Evolutionary conservation across 2,888 invertebrate genomes (phyloP).

Genomic region (Thecocarcelia acutangulata): DNA sequence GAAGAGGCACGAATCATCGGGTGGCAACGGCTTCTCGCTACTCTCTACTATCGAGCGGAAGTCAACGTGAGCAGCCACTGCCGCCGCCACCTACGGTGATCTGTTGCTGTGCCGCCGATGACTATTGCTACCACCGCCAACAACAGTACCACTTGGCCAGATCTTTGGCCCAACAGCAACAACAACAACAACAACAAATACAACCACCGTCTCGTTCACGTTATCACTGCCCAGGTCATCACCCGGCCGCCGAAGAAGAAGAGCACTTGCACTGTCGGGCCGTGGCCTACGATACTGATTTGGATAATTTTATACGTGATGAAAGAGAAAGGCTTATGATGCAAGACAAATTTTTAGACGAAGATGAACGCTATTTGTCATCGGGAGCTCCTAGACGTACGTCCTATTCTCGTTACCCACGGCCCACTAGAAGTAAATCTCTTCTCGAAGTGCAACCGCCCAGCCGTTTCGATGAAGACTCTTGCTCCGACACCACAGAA

Average conservation of each 20-base stretch:
- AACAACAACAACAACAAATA: conserved; percentile 49
- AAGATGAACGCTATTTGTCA: conserved; percentile 78
- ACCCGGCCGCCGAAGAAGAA: conserved; percentile 79
- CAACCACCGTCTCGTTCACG: conserved; percentile 71
- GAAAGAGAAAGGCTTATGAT: conserved; percentile 79
- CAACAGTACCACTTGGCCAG: conserved; percentile 73
- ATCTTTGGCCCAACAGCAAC: conserved; percentile 59
- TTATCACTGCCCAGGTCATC: conserved; percentile 76
- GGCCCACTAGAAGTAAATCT: conserved; percentile 79
- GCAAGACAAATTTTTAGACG: conserved; percentile 81
- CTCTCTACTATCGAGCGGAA: conserved; percentile 70
- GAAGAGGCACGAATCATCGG: conserved; percentile 74
- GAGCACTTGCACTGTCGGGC: conserved; percentile 78
- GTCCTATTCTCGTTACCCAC: conserved; percentile 69
- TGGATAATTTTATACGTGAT: conserved; percentile 80
- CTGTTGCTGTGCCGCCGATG: conserved; percentile 79
- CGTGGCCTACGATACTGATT: conserved; percentile 77
- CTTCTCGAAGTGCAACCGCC: conserved; percentile 80
- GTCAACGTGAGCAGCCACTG: conserved; percentile 70
- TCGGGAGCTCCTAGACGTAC: conserved; percentile 70
- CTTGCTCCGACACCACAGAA: conserved; percentile 81
- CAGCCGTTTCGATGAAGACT: conserved; percentile 79
- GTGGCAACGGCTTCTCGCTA: conserved; percentile 72
- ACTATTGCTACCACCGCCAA: conserved; percentile 79
- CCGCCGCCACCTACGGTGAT: conserved; percentile 74